These are phyloP conservation scores for Serinus canaria DNA, from an alignment of 2,113 vertebrate genomes.

Conservation along the genomic window DNA sequence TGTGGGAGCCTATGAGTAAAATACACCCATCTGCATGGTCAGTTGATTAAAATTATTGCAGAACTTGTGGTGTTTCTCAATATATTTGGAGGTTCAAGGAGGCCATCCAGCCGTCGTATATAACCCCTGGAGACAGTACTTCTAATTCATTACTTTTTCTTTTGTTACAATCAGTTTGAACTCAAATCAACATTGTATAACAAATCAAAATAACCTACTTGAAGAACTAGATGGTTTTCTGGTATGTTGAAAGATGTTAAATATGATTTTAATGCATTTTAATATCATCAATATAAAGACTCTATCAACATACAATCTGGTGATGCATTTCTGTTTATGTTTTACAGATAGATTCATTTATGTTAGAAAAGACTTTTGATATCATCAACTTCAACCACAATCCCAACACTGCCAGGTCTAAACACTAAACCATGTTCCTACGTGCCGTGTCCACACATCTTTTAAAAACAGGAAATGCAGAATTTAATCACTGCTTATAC, in stretches of 20 bases:
- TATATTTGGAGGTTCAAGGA: background rate
- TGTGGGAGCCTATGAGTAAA: background rate
- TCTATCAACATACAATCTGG: background rate
- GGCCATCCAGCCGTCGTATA: background rate
- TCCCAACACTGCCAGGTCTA: background rate
- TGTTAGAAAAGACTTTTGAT: background rate
- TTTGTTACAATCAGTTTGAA: background rate
- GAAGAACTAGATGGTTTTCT: background rate
- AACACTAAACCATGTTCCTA: background rate
- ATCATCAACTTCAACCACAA: background rate
- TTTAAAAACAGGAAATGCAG: background rate
- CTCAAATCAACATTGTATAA: background rate
- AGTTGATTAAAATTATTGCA: background rate
- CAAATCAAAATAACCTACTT: background rate
- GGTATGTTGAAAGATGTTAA: background rate
- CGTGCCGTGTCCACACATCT: accelerated
- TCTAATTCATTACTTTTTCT: background rate
- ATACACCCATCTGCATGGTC: background rate
- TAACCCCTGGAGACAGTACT: background rate
- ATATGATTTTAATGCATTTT: background rate
- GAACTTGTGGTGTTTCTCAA: background rate
- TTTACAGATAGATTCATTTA: background rate
- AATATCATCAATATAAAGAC: background rate
- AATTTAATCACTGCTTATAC: background rate
- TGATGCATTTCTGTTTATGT: background rate